phyloP scores from a whole-genome alignment of 2,888 invertebrate species.

The Dichetophora obliterata region DNA sequence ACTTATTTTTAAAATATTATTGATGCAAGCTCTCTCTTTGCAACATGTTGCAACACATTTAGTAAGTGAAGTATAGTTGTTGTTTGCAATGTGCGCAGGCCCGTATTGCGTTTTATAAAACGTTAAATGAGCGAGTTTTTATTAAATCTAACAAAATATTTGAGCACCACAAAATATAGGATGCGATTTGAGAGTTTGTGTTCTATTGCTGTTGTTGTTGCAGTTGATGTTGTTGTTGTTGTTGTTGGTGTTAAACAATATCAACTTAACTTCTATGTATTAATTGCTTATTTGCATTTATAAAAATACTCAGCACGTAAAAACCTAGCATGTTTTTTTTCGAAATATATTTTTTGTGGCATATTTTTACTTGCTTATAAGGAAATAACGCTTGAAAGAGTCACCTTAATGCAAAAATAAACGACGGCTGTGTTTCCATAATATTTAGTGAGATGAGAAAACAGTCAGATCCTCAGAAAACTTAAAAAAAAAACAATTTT shows the following conservation, averaged over 20 bases:
- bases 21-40: neutral
- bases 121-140: too few relatives aligned
- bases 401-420: too few relatives aligned
- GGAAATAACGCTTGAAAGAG: too few relatives aligned
- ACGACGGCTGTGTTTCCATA: too few relatives aligned
- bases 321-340: neutral
- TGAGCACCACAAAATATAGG: neutral
- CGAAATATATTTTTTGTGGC: neutral
- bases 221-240: neutral
- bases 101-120: neutral
- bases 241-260: neutral
- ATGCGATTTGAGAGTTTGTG: neutral
- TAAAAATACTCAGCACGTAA: too few relatives aligned
- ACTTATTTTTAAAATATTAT: neutral
- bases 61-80: neutral
- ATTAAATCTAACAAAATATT: too few relatives aligned
- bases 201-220: neutral
- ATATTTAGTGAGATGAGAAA: too few relatives aligned
- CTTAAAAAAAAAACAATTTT: too few relatives aligned
- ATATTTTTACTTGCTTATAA: too few relatives aligned
- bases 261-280: neutral
- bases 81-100: conserved; percentile 9
- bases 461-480: too few relatives aligned
- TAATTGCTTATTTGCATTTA: neutral
- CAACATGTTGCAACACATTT: neutral